These are phyloP conservation scores for Ophion costatus DNA, from an alignment of 2,888 invertebrate species.

Conservation along the genomic window DNA sequence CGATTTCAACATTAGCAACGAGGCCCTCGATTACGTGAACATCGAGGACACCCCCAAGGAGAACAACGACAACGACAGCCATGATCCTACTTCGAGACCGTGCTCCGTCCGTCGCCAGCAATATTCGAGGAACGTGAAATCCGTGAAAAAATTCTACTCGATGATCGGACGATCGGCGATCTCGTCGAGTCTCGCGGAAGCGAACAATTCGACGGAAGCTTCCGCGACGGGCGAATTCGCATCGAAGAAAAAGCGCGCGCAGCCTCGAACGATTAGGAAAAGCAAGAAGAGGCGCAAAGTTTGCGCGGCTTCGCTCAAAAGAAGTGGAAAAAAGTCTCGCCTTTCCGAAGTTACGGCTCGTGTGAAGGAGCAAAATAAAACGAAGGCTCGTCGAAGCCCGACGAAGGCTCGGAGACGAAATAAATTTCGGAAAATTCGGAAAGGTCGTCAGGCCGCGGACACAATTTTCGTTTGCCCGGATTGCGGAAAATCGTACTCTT, in stretches of 20 bases:
- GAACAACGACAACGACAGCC: too few relatives aligned
- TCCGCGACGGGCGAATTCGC: slow-evolving; percentile 35
- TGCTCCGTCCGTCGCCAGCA: too few relatives aligned
- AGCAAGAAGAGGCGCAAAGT: not conserved
- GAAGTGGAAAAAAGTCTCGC: not conserved
- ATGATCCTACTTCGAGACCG: too few relatives aligned
- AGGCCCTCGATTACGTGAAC: not conserved
- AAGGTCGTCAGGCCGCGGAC: slow-evolving; percentile 26
- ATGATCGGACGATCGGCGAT: too few relatives aligned
- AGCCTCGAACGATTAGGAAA: not conserved
- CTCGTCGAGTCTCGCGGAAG: not conserved
- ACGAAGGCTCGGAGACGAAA: not conserved
- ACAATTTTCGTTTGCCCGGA: slow-evolving; percentile 63
- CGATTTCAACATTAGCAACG: not conserved
- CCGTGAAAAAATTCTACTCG: too few relatives aligned
- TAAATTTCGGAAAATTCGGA: slow-evolving; percentile 61
- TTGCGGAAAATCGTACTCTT: slow-evolving; percentile 66
- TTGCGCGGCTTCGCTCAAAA: not conserved
- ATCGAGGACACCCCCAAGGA: not conserved
- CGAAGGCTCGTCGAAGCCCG: slow-evolving; percentile 17
- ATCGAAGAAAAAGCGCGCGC: slow-evolving; percentile 14
- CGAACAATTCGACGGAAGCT: not conserved
- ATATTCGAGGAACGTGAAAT: too few relatives aligned
- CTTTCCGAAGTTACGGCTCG: not conserved
- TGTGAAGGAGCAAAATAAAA: not conserved